phyloP scores from a whole-genome alignment of 2,113 vertebrate species.

The Poeciliopsis turrubarensis region DNA sequence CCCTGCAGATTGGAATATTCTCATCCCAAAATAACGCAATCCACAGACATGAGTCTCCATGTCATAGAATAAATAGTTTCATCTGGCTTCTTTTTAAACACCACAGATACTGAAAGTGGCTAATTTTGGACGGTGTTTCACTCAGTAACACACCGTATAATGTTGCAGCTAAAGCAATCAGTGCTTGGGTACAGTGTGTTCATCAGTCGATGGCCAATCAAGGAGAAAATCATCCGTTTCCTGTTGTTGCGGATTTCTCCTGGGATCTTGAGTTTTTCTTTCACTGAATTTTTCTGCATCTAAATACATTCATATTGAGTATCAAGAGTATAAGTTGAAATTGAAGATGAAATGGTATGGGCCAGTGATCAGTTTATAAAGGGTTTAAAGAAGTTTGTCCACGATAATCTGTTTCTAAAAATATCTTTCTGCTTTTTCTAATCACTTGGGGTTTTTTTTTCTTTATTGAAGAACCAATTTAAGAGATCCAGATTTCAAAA shows the following conservation, averaged over 20 bases:
- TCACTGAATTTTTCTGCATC: background rate
- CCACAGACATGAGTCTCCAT: background rate
- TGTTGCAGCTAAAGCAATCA: too few species aligned
- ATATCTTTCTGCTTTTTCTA: too few species aligned
- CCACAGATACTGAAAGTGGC: too few species aligned
- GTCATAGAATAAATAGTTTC: background rate
- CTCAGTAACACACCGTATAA: too few species aligned
- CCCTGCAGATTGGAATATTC: background rate
- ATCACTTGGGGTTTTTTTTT: too few species aligned
- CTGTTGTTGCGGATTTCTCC: background rate
- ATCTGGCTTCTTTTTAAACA: too few species aligned
- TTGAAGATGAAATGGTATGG: background rate
- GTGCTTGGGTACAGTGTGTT: background rate
- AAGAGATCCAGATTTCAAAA: too few species aligned
- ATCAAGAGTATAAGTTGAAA: background rate
- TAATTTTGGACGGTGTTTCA: too few species aligned
- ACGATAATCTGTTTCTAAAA: too few species aligned
- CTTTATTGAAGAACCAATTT: too few species aligned
- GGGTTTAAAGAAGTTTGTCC: too few species aligned
- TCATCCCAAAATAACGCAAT: background rate
- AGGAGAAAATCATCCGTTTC: background rate
- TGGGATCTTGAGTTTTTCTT: background rate
- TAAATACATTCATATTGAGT: background rate
- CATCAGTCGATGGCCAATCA: background rate
- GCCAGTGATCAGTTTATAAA: too few species aligned